These are phyloP conservation scores for Dermatemys mawii DNA, from an alignment of 2,113 vertebrate genomes.

Conservation along the genomic window DNA sequence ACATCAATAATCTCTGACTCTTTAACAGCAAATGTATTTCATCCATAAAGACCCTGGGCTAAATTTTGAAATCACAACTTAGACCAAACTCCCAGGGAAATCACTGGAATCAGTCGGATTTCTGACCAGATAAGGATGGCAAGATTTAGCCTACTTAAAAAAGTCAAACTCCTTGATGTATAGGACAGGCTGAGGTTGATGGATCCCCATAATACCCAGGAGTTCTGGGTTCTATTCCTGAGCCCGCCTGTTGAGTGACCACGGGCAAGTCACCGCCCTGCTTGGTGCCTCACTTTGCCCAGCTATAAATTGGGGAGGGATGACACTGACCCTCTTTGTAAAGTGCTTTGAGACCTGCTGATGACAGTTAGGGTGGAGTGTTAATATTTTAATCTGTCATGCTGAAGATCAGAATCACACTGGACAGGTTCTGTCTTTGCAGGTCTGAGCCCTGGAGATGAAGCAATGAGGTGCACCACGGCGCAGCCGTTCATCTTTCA, in stretches of 20 bases:
- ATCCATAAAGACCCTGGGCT: not conserved
- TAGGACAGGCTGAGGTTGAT: not conserved
- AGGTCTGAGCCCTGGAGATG: not conserved
- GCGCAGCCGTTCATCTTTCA: not conserved
- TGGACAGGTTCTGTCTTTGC: not conserved
- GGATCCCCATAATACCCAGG: not conserved
- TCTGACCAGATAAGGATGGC: not conserved
- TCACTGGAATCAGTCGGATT: not conserved
- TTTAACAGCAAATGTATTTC: not conserved
- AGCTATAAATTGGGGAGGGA: not conserved
- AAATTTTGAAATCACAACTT: not conserved
- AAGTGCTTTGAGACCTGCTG: not conserved
- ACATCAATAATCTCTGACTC: not conserved
- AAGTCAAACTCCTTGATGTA: not conserved
- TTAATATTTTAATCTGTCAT: not conserved
- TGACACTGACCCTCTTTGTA: not conserved
- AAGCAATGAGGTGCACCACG: not conserved
- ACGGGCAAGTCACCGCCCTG: not conserved
- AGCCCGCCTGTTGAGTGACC: not conserved
- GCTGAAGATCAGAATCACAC: not conserved
- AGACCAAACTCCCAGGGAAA: not conserved
- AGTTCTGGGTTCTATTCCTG: not conserved
- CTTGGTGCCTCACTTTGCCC: not conserved
- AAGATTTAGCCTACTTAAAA: not conserved
- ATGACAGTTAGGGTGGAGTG: not conserved